Conservation (phyloP, 64 coral and sea anemone species). For the Orbicella faveolata region DNA sequence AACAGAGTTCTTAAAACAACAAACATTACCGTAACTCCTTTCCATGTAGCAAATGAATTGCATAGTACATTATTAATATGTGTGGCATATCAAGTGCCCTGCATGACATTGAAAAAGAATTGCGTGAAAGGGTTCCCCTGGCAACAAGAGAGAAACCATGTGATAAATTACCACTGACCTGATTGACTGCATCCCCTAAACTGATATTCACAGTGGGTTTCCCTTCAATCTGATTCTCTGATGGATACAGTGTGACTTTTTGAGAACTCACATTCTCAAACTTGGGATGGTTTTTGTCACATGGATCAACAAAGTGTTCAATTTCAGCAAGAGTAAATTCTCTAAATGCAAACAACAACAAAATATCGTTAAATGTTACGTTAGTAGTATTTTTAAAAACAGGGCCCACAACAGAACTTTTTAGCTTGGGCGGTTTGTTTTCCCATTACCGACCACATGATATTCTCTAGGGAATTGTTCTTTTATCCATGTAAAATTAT, state of each 20-base stretch:
- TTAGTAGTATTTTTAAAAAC: no score
- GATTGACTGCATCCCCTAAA: conserved; percentile 82
- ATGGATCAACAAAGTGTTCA: conserved; percentile 96
- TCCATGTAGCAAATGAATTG: no score
- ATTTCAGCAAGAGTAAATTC: conserved; percentile 98
- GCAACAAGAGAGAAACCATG: neutral
- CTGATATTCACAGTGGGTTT: conserved; percentile 60
- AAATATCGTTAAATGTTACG: neutral
- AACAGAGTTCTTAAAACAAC: no score
- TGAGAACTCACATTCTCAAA: conserved; percentile 74
- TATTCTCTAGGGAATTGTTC: no score
- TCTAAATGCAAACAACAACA: conserved; percentile 36
- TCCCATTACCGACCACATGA: no score
- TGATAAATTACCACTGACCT: conserved; percentile 27
- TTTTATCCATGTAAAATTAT: no score
- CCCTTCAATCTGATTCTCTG: conserved; percentile 82
- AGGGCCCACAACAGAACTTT: no score
- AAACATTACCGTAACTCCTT: no score
- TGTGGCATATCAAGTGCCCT: no score
- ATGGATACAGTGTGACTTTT: conserved; percentile 74
- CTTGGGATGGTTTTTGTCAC: conserved; percentile 93
- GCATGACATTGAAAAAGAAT: neutral
- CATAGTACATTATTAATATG: no score
- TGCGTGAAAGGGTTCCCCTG: neutral
- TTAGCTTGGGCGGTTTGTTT: no score